phyloP scores from a whole-genome alignment of 2,113 vertebrate genomes.

The Chlamydotis undulata region DNA sequence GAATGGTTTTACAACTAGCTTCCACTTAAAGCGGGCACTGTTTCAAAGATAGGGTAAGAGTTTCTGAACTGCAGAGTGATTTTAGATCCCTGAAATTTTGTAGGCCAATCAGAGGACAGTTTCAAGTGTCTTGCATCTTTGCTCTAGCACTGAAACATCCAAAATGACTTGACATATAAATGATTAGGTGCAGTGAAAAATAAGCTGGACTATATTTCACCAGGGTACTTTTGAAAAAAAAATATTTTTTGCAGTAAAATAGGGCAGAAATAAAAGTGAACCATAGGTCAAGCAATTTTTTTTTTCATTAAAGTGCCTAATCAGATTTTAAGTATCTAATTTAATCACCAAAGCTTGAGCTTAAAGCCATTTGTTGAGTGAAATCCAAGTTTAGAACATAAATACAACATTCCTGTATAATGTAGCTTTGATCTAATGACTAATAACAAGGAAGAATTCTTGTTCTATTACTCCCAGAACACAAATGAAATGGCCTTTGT shows the following conservation, averaged over 20 bases:
- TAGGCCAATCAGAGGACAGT: not conserved
- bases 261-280: not conserved
- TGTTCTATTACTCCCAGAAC: not conserved
- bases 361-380: conserved; percentile 15
- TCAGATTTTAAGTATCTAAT: not conserved
- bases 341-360: conserved; percentile 7
- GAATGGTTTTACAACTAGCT: not conserved
- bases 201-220: not conserved
- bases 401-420: conserved; percentile 11
- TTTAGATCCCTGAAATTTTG: not conserved
- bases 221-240: not conserved
- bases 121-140: not conserved
- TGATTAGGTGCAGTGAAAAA: not conserved
- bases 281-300: not conserved
- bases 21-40: not conserved
- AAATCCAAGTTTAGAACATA: conserved; percentile 31
- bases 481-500: conserved; percentile 1
- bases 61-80: not conserved
- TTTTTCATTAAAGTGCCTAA: not conserved
- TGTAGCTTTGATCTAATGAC: conserved; percentile 32
- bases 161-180: not conserved
- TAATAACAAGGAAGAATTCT: conserved; percentile 13
- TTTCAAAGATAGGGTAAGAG: not conserved
- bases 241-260: not conserved
- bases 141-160: not conserved